Evolutionary conservation across 1,140 invertebrate species (phyloP).

Genomic region (Psilanteris sp.): DNA sequence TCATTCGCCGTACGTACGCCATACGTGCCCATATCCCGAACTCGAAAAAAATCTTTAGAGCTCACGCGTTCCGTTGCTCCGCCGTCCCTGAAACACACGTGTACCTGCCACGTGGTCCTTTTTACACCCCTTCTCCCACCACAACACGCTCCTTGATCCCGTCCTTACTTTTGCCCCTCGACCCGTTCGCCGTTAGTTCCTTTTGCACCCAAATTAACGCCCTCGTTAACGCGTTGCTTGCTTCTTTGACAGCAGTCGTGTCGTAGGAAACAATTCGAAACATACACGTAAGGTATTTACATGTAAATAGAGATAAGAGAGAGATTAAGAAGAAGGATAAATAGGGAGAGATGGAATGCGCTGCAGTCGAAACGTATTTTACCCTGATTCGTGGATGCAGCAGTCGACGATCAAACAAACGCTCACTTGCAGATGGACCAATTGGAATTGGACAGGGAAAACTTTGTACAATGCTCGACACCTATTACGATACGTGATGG

Average conservation of each 20-base stretch:
- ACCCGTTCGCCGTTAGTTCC: constrained; percentile 27
- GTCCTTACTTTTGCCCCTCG: not conserved
- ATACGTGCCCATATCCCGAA: constrained; percentile 54
- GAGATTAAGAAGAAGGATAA: constrained; percentile 19
- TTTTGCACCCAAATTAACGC: constrained; percentile 25
- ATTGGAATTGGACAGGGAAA: constrained; percentile 34
- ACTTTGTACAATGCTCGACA: constrained; percentile 45
- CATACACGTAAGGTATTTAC: constrained; percentile 56
- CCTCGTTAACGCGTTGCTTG: constrained; percentile 26
- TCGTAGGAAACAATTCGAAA: constrained; percentile 18
- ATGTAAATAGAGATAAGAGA: constrained; percentile 19
- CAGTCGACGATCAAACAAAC: constrained; percentile 46
- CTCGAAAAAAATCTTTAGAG: too few species aligned
- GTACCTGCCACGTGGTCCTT: constrained; percentile 31
- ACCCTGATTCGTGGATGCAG: constrained; percentile 45
- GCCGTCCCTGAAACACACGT: constrained; percentile 14
- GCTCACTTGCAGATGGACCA: constrained; percentile 34
- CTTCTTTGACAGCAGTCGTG: constrained; percentile 24
- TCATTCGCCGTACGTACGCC: constrained; percentile 58
- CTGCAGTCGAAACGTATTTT: constrained; percentile 42
- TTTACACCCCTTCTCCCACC: too few species aligned
- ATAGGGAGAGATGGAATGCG: constrained; percentile 59
- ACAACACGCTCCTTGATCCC: too few species aligned
- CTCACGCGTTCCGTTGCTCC: not conserved
- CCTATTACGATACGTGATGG: constrained; percentile 25